Percentiles rank a stretch among this genome's conserved stretches.
These are phyloP conservation scores for Illadopsis cleaveri DNA, from an alignment of 2,113 vertebrate genomes.

Conservation along the genomic window DNA sequence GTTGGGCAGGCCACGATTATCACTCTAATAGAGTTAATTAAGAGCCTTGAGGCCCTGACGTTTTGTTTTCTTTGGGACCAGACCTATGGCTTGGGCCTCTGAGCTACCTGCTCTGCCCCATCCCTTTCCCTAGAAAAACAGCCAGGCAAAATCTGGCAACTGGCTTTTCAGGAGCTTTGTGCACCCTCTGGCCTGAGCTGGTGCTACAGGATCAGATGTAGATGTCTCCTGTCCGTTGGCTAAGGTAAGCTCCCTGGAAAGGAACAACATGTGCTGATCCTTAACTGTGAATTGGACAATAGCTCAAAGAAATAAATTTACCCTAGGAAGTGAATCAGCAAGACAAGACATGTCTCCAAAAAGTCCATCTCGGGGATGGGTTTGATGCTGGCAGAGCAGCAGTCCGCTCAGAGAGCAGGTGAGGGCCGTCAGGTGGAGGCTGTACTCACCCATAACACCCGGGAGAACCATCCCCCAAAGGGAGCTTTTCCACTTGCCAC, in stretches of 20 bases:
- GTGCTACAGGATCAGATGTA: background rate
- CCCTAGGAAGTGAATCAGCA: background rate
- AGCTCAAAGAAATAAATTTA: background rate
- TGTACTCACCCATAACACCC: background rate
- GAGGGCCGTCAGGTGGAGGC: background rate
- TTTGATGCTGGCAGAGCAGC: background rate
- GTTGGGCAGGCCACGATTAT: constrained; percentile 11
- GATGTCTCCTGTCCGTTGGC: background rate
- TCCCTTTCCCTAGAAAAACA: background rate
- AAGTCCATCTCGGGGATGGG: background rate
- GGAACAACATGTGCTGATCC: background rate
- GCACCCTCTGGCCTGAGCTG: background rate
- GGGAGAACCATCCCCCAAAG: background rate
- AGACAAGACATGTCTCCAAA: background rate
- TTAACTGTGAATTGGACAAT: background rate
- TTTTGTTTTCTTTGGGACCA: constrained; percentile 60
- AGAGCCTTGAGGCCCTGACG: background rate
- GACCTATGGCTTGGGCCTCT: background rate
- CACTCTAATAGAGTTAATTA: constrained; percentile 52
- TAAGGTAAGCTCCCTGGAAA: background rate
- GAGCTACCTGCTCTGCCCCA: constrained; percentile 1
- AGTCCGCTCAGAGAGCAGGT: background rate
- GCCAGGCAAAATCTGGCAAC: background rate
- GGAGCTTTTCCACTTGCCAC: background rate
- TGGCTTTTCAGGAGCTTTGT: accelerated